phyloP scores from a whole-genome alignment of 1,140 invertebrate species.

The Brachystomella parvula region DNA sequence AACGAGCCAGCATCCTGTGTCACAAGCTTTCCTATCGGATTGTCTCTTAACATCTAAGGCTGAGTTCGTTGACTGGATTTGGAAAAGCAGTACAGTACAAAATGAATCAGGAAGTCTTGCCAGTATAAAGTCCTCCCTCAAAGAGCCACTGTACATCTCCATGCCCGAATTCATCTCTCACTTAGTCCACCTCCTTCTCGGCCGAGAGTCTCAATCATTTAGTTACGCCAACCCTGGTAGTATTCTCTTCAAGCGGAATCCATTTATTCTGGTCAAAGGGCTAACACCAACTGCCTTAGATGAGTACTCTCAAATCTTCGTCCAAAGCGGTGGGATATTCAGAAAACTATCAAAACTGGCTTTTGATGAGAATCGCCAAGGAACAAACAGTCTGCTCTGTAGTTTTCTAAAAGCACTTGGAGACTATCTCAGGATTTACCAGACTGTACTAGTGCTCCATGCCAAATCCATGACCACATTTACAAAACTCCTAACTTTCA shows the following conservation, averaged over 20 bases:
- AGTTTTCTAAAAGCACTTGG: conserved; percentile 12
- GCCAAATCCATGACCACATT: conserved; percentile 16
- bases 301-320: conserved; percentile 13
- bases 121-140: neutral
- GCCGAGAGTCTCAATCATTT: conserved; percentile 27
- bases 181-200: conserved; percentile 24
- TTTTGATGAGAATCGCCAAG: neutral
- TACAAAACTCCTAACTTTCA: conserved; percentile 19
- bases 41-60: too few species aligned
- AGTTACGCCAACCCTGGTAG: neutral
- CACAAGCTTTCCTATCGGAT: too few species aligned
- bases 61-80: neutral
- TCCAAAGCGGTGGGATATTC: conserved; percentile 15
- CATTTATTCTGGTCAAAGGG: conserved; percentile 22
- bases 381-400: conserved; percentile 15
- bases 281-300: conserved; percentile 20
- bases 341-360: neutral
- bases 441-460: conserved; percentile 30
- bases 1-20: too few species aligned
- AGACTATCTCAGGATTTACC: conserved; percentile 28
- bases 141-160: conserved; percentile 15
- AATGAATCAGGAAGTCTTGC: neutral
- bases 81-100: neutral
- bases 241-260: conserved; percentile 21
- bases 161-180: conserved; percentile 16